Evolutionary conservation across 1,140 invertebrate genomes (phyloP).

Genomic region (Cydia splendana): DNA sequence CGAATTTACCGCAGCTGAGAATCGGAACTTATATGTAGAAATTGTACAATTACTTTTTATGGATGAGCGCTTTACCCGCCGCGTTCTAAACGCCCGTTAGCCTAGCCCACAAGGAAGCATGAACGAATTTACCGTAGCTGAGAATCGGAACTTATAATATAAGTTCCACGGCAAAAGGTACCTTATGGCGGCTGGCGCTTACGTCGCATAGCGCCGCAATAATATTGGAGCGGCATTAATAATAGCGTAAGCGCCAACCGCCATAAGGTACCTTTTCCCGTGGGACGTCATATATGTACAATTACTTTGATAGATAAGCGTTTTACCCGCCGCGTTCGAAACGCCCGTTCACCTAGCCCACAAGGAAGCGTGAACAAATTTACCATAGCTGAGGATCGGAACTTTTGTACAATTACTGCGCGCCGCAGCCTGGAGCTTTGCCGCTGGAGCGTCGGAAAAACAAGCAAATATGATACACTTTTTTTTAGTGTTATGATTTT

Average conservation of each 20-base stretch:
- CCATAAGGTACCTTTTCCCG: no score
- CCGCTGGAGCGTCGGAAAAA: constrained; percentile 49
- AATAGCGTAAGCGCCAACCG: no score
- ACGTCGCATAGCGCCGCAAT: no score
- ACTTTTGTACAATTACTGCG: constrained; percentile 71
- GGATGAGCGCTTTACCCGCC: neutral
- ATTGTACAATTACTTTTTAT: no score
- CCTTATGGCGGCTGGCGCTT: no score
- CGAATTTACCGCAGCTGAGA: no score
- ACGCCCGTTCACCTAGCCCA: constrained; percentile 33
- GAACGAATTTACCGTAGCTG: constrained; percentile 63
- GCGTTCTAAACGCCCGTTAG: constrained; percentile 37
- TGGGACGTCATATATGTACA: no score
- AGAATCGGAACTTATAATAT: constrained; percentile 72
- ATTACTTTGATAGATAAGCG: no score
- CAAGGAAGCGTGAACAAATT: constrained; percentile 63
- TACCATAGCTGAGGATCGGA: constrained; percentile 65
- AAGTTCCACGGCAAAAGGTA: no score
- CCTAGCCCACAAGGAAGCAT: constrained; percentile 49
- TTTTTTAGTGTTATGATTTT: constrained; percentile 20
- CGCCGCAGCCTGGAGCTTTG: constrained; percentile 40
- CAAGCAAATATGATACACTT: neutral
- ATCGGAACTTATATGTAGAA: no score
- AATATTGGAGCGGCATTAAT: no score
- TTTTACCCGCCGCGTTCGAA: constrained; percentile 21